Base-by-base conservation (phyloP, 2,113 vertebrate genomes). In the Dicaeum eximium region DNA sequence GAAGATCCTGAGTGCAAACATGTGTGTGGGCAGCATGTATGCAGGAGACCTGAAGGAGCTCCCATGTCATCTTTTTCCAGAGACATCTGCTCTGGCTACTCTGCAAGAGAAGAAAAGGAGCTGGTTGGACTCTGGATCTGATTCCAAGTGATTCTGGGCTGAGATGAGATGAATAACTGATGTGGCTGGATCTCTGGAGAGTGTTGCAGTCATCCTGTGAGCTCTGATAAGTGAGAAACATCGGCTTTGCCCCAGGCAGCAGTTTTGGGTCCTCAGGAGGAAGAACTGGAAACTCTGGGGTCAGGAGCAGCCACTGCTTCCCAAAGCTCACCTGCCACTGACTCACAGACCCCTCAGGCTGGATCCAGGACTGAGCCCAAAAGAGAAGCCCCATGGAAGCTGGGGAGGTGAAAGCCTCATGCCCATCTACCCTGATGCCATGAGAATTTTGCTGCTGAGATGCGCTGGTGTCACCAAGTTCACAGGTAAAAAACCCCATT, bases 401-500 rank as follows among this genome's bases (percentile, higher is more conserved):
- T 28, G 65, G 23, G 45, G 53, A 79, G 17, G 60, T 21, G 65
- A 27, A 45, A 40, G 50, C 16, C 44, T 30, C 21, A 1, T 17
- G 31, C 40, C 37, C 78, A 48, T 48, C 84, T 38, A n/a, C 37
- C 37, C 38, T 37, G 20, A 70, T 38, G 56, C 13, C 51, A 56
- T 15, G 23, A 56, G 6, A 47, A 35, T 57, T 30, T 30, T 80
- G 44, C 42, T 80, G 74, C 70, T 66, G 67, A 93, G 62, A 48
- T 18, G 37, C 5, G 4, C 20, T 33, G 51, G 42, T 51, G 67
- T 51, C 6, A 0, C 80, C 71, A 56, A 47, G 67, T 24, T 66
- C 42, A 37, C 23, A 51, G 90, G 79, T 88, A 77, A 44, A 86
- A 95, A 88, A 22, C 31, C 27, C 66, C 79, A 56, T n/a, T 86